Base-by-base conservation (phyloP, 2,113 vertebrate genomes). In the Aphyosemion australe region DNA sequence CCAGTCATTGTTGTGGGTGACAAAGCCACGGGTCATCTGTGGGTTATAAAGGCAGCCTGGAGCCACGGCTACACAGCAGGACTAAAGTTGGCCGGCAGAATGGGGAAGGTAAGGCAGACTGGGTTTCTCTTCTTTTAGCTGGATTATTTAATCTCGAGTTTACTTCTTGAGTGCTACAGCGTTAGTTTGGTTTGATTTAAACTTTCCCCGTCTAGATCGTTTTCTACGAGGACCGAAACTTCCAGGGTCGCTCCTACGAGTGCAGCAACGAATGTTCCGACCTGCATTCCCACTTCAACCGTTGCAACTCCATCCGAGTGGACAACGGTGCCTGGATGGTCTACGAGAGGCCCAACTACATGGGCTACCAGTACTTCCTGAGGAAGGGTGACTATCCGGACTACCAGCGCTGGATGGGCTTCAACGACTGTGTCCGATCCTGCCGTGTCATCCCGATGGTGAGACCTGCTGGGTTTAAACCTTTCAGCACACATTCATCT, bases 211-310 rank as follows among this genome's bases (percentile, higher is more conserved):
- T 76, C 39, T 69, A 92, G 90, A 90, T 91, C 8, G 79, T 82
- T 63, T 93, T 92, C 83, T 92, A 86, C 2, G 90, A 93, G 82
- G 90, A 92, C 55, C 84, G 62, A 70, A 92, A 89, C 84, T 92
- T 93, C 61, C 65, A 78, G 68, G 90, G 92, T 2, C 85, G 84
- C 75, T 84, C 78, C 57, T 91, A 91, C 42, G 92, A 93, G 79
- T 90, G 86, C 83, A 86, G 66, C 78, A 69, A 69, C 1, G 87
- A 89, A 16, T 81, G 83, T 42, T 16, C 87, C 0, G 89, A 92
- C 54, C 77, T 92, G 72, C 88, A 91, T 21, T 90, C 91, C 21
- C 84, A 89, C 81, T 91, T 93, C 74, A 90, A 76, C 68, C 90
- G 84, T 59, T 93, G 92, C 67, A 91, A 91, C 86, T 93, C 91